Evolutionary conservation across 2,797 vertebrate species (phyloP).

Genomic region (Diplodus sargus): DNA sequence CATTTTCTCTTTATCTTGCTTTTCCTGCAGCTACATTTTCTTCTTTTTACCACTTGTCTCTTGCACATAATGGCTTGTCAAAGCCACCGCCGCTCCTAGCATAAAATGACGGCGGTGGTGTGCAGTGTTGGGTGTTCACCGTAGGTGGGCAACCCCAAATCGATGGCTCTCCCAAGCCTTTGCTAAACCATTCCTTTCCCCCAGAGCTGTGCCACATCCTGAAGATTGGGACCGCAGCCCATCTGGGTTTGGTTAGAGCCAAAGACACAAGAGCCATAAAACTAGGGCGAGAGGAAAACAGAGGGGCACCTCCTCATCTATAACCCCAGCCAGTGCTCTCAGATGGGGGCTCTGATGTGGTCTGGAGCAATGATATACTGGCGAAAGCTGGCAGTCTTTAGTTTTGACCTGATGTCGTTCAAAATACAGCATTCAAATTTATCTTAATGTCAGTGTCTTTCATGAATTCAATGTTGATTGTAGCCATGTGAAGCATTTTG

Average conservation of each 20-base stretch:
- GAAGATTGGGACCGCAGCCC: conserved; percentile 75
- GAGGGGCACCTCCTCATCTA: conserved; percentile 73
- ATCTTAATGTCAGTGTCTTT: conserved; percentile 4
- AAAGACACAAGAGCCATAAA: conserved; percentile 73
- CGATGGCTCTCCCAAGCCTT: conserved; percentile 61
- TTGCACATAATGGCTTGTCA: conserved; percentile 18
- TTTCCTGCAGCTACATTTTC: conserved; percentile 12
- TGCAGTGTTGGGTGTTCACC: conserved; percentile 62
- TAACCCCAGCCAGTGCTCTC: conserved; percentile 58
- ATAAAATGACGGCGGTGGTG: conserved; percentile 33
- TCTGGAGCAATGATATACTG: conserved; percentile 40
- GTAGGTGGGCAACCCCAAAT: conserved; percentile 71
- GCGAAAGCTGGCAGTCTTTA: conserved; percentile 50
- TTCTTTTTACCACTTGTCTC: conserved; percentile 42
- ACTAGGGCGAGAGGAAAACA: conserved; percentile 65
- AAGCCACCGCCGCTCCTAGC: conserved; percentile 34
- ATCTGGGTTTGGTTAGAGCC: conserved; percentile 78
- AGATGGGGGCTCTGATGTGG: conserved; percentile 71
- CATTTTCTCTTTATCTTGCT: conserved; percentile 29
- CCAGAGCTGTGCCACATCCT: conserved; percentile 76
- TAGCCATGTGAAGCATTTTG: conserved; percentile 2
- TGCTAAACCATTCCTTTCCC: conserved; percentile 57
- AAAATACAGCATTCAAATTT: conserved; percentile 32
- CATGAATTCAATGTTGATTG: conserved; percentile 8
- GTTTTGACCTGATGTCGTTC: conserved; percentile 45